Percentiles rank a stretch among this genome's conserved stretches.
Conservation (phyloP, 2,888 invertebrate species). For the Euproctis similis region DNA sequence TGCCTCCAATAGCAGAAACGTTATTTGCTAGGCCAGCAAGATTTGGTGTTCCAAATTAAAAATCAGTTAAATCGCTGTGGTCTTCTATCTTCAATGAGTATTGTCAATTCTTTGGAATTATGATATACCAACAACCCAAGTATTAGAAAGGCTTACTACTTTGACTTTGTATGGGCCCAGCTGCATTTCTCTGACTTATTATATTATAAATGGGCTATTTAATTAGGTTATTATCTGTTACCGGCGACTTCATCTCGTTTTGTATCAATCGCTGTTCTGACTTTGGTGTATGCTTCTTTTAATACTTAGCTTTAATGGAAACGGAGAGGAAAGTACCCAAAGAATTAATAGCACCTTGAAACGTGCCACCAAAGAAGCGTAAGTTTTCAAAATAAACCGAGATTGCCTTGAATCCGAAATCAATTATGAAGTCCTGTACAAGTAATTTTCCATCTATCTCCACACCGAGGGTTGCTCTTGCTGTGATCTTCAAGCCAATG, state of each 20-base stretch:
- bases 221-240: slow-evolving; percentile 85
- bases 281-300: slow-evolving; percentile 84
- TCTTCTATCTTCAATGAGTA: slow-evolving; percentile 83
- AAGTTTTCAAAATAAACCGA: slow-evolving; percentile 88
- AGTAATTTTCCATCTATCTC: slow-evolving; percentile 84
- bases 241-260: slow-evolving; percentile 82
- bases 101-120: slow-evolving; percentile 89
- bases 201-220: slow-evolving; percentile 86
- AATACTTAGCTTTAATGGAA: slow-evolving; percentile 90
- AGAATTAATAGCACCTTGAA: slow-evolving; percentile 86
- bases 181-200: slow-evolving; percentile 78
- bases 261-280: slow-evolving; percentile 83
- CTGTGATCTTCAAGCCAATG: slow-evolving; percentile 80
- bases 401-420: slow-evolving; percentile 84
- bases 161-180: slow-evolving; percentile 86
- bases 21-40: slow-evolving; percentile 87
- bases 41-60: slow-evolving; percentile 87
- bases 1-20: slow-evolving; percentile 80
- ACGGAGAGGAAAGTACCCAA: slow-evolving; percentile 90
- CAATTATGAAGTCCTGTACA: slow-evolving; percentile 86
- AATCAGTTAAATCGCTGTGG: slow-evolving; percentile 78
- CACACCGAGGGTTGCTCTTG: slow-evolving; percentile 81
- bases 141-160: slow-evolving; percentile 81
- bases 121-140: slow-evolving; percentile 87
- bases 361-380: slow-evolving; percentile 82